Conservation (phyloP, 2,113 vertebrate genomes). For the Silurus meridionalis region DNA sequence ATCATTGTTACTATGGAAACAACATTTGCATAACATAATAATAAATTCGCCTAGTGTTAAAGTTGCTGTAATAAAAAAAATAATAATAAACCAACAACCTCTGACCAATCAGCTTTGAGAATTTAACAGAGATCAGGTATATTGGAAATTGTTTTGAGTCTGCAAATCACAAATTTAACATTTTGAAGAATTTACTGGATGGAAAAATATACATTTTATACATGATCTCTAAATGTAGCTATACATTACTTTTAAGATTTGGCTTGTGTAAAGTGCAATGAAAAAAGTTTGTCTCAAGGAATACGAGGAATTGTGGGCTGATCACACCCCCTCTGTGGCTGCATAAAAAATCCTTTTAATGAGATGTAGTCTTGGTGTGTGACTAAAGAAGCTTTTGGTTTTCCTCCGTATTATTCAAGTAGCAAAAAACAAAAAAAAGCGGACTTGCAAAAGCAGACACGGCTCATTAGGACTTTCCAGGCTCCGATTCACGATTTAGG, state of each 20-base stretch:
- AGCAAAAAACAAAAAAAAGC: background rate
- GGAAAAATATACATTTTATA: background rate
- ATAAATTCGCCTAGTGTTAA: no score
- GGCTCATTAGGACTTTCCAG: background rate
- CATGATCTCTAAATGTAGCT: background rate
- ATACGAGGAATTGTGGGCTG: background rate
- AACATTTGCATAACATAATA: no score
- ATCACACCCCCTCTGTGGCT: background rate
- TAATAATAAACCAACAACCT: no score
- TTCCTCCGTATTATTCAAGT: constrained; percentile 65
- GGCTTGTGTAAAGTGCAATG: background rate
- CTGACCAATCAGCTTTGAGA: background rate
- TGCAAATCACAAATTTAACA: no score
- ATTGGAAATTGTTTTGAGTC: background rate
- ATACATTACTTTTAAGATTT: background rate
- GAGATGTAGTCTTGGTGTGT: constrained; percentile 53
- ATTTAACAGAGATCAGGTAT: background rate
- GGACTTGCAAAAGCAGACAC: constrained; percentile 42
- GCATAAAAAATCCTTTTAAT: constrained; percentile 52
- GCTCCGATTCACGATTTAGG: background rate
- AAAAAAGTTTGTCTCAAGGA: background rate
- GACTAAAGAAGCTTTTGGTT: constrained; percentile 58
- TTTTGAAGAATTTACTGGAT: background rate
- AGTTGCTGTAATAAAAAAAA: no score
- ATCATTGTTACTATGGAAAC: no score